Base-by-base conservation (phyloP, 2,113 vertebrate species). In the Columbina picui region DNA sequence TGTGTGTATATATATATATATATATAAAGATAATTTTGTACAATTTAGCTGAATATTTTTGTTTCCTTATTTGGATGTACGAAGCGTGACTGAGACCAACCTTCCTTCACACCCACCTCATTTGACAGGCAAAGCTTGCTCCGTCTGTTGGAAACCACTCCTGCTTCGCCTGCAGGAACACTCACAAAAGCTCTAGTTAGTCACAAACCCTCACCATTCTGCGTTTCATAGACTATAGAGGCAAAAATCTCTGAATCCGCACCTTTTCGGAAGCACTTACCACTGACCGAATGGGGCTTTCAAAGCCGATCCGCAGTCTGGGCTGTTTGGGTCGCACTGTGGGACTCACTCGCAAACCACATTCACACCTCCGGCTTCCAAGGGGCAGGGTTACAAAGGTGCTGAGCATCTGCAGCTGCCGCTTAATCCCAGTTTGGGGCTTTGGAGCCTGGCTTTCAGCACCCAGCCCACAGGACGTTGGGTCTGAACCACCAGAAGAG, bases 41-140 rank as follows among this genome's bases (percentile, higher is more conserved):
- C 97, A 93, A 97, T 9, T 83, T 73, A 97, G 96, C 94, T 86
- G 92, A 95, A 94, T 96, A 97, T 92, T 98, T 97, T 95, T 90
- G 96, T 97, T 97, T 97, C 82, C 87, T 97, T 97, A 95, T 94
- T 98, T 98, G 87, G 19, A 85, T 88, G 77, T 87, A 71, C 94
- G 90, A 90, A 91, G 86, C 71, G 79, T 61, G 95, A 95, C 55
- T 18, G 17, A 45, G 43, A 9, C 43, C 43, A 45, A 14, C 43
- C 43, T 45, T 7, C 43, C 43, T 45, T 18, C 43, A 9, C 43
- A 45, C 43, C 43, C 4, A 8, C 43, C 43, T 19, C 43, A 3
- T 8, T 45, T 45, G 43, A 43, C 16, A 16, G 43, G 43, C 7
- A 43, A 43, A 43, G 47, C 87, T 94, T 93, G 59, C 90, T 77